These are phyloP conservation scores for Beris chalybata DNA, from an alignment of 2,888 invertebrate genomes.

Conservation along the genomic window DNA sequence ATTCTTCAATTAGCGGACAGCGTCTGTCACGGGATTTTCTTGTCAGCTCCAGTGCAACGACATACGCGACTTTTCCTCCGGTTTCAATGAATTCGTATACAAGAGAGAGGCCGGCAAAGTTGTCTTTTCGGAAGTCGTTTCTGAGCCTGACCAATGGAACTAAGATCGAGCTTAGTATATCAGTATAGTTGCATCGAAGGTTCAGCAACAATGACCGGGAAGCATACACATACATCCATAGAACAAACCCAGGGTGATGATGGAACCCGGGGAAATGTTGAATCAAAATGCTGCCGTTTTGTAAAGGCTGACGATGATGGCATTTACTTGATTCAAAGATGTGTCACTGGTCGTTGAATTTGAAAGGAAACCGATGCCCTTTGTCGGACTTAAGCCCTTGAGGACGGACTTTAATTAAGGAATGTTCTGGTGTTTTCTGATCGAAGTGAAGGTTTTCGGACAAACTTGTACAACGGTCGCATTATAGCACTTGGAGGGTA, in stretches of 20 bases:
- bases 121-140: too few species aligned
- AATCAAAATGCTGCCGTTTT: conserved; percentile 25
- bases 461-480: background rate
- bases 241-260: background rate
- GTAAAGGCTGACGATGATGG: conserved; percentile 30
- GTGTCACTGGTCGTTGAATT: conserved; percentile 31
- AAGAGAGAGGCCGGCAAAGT: too few species aligned
- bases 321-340: conserved; percentile 28
- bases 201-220: too few species aligned
- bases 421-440: conserved; percentile 22
- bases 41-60: too few species aligned
- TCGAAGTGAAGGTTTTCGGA: conserved; percentile 5
- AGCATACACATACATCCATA: too few species aligned
- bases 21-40: too few species aligned
- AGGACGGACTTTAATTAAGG: conserved; percentile 26
- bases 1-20: too few species aligned
- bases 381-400: conserved; percentile 26
- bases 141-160: too few species aligned
- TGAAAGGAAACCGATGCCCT: conserved; percentile 30
- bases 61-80: too few species aligned
- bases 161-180: too few species aligned
- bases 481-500: background rate
- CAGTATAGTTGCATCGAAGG: too few species aligned
- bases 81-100: too few species aligned
- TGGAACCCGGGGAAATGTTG: conserved; percentile 20